Evolutionary conservation across 2,113 vertebrate species (phyloP).

Genomic region (Machaerirhynchus nigripectus): DNA sequence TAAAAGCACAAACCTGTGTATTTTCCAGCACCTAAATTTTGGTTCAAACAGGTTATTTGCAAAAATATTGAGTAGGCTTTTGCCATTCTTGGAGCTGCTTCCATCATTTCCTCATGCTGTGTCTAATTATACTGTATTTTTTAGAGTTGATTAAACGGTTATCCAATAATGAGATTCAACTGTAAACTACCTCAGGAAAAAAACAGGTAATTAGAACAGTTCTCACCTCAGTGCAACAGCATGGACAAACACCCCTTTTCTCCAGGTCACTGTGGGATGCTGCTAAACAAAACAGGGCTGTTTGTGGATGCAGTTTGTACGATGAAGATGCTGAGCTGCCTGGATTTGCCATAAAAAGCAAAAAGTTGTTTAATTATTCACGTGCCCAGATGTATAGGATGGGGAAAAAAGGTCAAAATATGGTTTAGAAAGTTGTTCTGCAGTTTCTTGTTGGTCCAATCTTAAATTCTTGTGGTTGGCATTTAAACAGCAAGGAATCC

Average conservation of each 20-base stretch:
- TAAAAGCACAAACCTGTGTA: neutral
- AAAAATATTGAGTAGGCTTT: neutral
- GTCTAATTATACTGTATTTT: constrained; percentile 24
- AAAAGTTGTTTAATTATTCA: neutral
- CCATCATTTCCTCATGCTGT: neutral
- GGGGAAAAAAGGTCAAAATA: neutral
- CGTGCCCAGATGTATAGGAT: neutral
- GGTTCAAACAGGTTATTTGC: neutral
- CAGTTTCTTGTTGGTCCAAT: neutral
- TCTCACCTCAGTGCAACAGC: constrained; percentile 5
- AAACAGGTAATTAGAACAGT: neutral
- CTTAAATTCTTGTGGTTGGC: neutral
- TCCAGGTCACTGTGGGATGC: neutral
- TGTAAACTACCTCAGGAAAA: neutral
- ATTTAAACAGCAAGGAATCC: neutral
- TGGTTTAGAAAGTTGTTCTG: neutral
- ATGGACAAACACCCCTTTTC: neutral
- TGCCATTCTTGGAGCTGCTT: neutral
- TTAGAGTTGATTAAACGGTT: constrained; percentile 39
- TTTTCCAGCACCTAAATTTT: neutral
- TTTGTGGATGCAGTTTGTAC: neutral
- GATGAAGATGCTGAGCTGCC: neutral
- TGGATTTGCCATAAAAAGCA: neutral
- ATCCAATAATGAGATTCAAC: constrained; percentile 27
- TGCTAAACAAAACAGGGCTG: neutral